A percentile compares a stretch with the other conserved stretches of the same genome.
Conservation (phyloP, 2,113 vertebrate species). For the Lasiurus borealis region DNA sequence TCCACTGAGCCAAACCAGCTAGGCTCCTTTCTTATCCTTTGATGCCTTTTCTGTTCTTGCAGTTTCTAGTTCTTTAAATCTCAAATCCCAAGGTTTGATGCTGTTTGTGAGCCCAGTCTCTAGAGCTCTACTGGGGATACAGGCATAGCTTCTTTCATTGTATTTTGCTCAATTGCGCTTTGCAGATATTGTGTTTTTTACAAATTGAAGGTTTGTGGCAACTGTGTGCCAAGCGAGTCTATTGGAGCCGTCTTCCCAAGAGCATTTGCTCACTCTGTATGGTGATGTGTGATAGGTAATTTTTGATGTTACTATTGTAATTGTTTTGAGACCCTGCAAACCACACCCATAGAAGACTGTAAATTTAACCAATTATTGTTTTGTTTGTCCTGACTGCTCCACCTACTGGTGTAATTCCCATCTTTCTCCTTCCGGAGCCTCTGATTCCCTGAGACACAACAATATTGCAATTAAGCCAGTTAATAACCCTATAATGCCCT, state of each 20-base stretch:
- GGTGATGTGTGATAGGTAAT: background rate
- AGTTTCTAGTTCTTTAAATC: background rate
- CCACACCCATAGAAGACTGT: background rate
- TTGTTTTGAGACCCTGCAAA: background rate
- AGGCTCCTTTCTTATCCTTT: background rate
- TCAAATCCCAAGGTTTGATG: background rate
- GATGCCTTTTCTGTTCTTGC: background rate
- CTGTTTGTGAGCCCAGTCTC: background rate
- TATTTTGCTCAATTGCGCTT: background rate
- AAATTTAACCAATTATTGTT: background rate
- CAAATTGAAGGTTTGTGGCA: background rate
- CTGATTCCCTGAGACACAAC: background rate
- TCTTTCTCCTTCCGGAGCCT: background rate
- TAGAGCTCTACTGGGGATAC: background rate
- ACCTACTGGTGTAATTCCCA: background rate
- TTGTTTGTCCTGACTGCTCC: background rate
- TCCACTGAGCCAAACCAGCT: too few relatives aligned
- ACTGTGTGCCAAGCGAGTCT: background rate
- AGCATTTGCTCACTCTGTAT: background rate
- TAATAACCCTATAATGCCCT: background rate
- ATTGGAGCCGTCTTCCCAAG: background rate
- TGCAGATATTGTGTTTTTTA: background rate
- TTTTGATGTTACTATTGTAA: background rate
- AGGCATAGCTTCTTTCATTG: background rate
- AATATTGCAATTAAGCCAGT: background rate